phyloP scores from a whole-genome alignment of 2,888 invertebrate species.

The Nymphalis polychloros region DNA sequence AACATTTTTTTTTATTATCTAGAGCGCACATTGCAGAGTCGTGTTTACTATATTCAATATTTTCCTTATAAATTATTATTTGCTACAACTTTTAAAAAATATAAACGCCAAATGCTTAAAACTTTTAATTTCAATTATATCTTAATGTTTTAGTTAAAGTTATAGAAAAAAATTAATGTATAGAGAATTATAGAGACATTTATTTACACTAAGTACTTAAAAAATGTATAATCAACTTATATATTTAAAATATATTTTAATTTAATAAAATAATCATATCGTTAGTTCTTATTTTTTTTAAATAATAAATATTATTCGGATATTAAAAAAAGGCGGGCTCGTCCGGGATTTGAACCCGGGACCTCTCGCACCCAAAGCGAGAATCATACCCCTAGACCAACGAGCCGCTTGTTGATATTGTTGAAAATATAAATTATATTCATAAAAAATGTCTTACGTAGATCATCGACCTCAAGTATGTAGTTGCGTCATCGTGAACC shows the following conservation, averaged over 20 bases:
- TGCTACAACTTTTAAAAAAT: neutral
- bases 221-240: too few species aligned
- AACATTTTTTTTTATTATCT: neutral
- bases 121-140: too few species aligned
- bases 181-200: too few species aligned
- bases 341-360: conserved; percentile 83
- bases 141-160: too few species aligned
- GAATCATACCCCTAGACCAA: conserved; percentile 83
- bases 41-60: neutral
- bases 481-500: conserved; percentile 17
- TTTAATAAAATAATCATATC: too few species aligned
- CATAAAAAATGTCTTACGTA: conserved; percentile 3
- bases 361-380: conserved; percentile 83
- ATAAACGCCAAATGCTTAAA: too few species aligned
- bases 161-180: too few species aligned
- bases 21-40: neutral
- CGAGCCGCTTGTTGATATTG: conserved; percentile 54
- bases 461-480: conserved; percentile 16
- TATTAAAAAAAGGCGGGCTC: conserved; percentile 58
- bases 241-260: too few species aligned
- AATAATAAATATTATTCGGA: neutral
- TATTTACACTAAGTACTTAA: too few species aligned
- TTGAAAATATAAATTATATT: conserved; percentile 43
- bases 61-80: neutral
- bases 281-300: neutral